A percentile compares a stretch with the other conserved stretches of the same genome.
phyloP scores from a whole-genome alignment of 2,888 invertebrate species.

The Lasioglossum malachurum region DNA sequence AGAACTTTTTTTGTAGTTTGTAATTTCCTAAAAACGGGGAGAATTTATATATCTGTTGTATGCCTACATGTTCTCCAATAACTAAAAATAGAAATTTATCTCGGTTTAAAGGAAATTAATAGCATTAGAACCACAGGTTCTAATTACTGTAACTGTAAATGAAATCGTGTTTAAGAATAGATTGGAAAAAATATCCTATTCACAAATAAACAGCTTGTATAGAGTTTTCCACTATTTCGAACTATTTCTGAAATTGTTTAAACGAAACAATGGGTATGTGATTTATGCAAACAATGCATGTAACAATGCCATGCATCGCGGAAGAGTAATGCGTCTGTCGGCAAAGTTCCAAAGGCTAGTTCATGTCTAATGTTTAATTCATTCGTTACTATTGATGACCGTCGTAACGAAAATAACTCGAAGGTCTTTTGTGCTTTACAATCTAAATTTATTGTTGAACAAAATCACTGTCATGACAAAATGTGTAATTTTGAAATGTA shows the following conservation, averaged over 20 bases:
- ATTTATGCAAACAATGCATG: neutral
- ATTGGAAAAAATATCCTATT: no score
- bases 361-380: constrained; percentile 15
- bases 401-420: constrained; percentile 33
- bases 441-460: neutral
- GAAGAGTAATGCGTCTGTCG: neutral
- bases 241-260: neutral
- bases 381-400: constrained; percentile 22
- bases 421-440: constrained; percentile 23
- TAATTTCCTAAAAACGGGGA: no score
- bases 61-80: no score
- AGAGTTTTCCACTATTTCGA: neutral
- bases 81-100: no score
- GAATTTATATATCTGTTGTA: no score
- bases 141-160: no score
- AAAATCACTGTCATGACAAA: no score
- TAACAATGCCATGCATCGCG: neutral
- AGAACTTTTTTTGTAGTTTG: no score
- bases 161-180: no score
- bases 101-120: no score
- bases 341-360: constrained; percentile 12
- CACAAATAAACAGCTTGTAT: neutral
- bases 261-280: neutral
- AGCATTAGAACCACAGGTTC: no score
- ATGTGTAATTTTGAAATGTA: no score